phyloP scores from a whole-genome alignment of 1,140 invertebrate genomes.

The Bombus vancouverensis region DNA sequence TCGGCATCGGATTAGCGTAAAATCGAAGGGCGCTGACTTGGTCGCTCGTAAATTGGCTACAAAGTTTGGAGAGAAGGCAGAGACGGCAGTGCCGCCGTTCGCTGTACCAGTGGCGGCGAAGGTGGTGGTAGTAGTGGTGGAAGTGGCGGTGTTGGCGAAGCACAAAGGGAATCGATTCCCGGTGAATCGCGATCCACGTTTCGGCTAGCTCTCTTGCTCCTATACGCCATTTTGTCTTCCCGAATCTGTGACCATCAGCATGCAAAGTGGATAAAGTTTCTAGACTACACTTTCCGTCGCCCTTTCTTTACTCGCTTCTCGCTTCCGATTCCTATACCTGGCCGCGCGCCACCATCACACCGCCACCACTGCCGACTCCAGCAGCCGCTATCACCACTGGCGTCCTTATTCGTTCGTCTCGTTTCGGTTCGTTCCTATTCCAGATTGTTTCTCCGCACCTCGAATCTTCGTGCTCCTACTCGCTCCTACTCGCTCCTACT shows the following conservation, averaged over 20 bases:
- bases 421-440: conserved; percentile 57
- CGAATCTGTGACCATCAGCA: conserved; percentile 76
- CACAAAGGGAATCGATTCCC: conserved; percentile 73
- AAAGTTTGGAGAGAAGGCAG: conserved; percentile 72
- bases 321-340: conserved; percentile 69
- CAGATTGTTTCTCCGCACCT: conserved; percentile 69
- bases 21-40: conserved; percentile 76
- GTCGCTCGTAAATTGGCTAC: conserved; percentile 76
- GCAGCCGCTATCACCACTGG: conserved; percentile 30
- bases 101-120: conserved; percentile 17
- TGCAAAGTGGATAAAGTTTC: conserved; percentile 77
- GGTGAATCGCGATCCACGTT: conserved; percentile 70
- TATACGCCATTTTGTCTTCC: conserved; percentile 73
- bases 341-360: conserved; percentile 45
- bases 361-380: conserved; percentile 13
- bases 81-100: conserved; percentile 43
- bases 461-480: conserved; percentile 20
- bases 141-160: conserved; percentile 30
- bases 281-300: conserved; percentile 69
- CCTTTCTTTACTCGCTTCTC: conserved; percentile 69
- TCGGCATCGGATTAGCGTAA: conserved; percentile 75
- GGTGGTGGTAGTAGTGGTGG: conserved; percentile 26
- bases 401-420: conserved; percentile 48
- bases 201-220: conserved; percentile 47
- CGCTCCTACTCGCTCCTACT: not conserved